A percentile compares a stretch with the other conserved stretches of the same genome.
These are phyloP conservation scores for Platygyra sinensis DNA, from an alignment of 64 coral and sea anemone species.

Conservation along the genomic window DNA sequence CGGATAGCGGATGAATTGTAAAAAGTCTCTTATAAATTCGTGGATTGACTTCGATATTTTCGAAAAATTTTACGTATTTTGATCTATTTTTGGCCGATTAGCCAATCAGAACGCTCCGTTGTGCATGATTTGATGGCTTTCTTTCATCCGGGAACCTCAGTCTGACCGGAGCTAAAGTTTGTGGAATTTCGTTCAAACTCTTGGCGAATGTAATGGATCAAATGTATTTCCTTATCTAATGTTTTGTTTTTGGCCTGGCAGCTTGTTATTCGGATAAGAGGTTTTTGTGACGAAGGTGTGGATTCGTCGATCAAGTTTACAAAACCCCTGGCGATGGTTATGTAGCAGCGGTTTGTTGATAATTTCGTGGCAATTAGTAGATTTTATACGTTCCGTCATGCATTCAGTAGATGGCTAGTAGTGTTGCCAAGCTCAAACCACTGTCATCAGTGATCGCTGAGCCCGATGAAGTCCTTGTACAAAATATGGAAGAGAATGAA, in stretches of 20 bases:
- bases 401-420: conserved; percentile 79
- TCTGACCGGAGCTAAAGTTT: conserved; percentile 49
- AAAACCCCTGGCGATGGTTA: conserved; percentile 18
- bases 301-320: conserved; percentile 5
- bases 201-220: conserved; percentile 18
- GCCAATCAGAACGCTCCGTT: conserved; percentile 22
- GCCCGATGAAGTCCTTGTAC: conserved; percentile 87
- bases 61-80: background rate
- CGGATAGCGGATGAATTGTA: no score
- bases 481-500: conserved; percentile 94
- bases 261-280: conserved; percentile 1
- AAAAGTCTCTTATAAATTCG: background rate
- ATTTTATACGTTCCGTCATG: conserved; percentile 34
- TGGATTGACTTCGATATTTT: background rate
- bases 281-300: background rate
- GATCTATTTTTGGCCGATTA: background rate
- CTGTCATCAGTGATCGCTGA: conserved; percentile 91
- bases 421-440: conserved; percentile 97
- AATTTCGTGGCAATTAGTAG: conserved; percentile 30
- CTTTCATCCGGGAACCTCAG: conserved; percentile 61
- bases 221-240: conserved; percentile 36
- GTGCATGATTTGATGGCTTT: conserved; percentile 47
- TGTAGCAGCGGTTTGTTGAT: conserved; percentile 38
- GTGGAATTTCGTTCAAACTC: conserved; percentile 68
- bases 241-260: conserved; percentile 36